Percentiles rank a stretch among this genome's conserved stretches.
These are phyloP conservation scores for Magallana angulata DNA, from an alignment of 1,140 invertebrate species.

Conservation along the genomic window DNA sequence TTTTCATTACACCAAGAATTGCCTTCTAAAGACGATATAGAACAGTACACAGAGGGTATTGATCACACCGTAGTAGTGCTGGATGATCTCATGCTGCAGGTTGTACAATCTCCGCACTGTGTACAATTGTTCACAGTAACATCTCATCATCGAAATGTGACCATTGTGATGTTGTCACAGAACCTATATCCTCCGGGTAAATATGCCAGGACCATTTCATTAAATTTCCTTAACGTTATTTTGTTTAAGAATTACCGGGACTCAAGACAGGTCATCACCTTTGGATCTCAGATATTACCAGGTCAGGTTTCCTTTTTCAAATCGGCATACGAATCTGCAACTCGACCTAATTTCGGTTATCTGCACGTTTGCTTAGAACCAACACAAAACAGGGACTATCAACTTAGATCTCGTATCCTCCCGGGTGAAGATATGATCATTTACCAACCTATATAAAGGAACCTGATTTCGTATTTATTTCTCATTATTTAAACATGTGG, in stretches of 20 bases:
- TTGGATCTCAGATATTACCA: conserved; percentile 55
- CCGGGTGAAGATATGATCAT: conserved; percentile 49
- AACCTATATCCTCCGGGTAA: conserved; percentile 49
- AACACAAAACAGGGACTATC: conserved; percentile 37
- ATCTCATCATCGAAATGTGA: conserved; percentile 38
- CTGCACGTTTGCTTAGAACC: conserved; percentile 47
- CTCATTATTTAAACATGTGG: conserved; percentile 39
- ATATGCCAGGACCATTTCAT: conserved; percentile 49
- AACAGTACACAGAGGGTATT: conserved; percentile 20
- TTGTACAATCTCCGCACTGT: conserved; percentile 20
- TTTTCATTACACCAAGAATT: conserved; percentile 45
- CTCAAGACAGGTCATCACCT: conserved; percentile 48
- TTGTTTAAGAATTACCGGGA: conserved; percentile 55
- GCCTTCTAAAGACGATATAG: conserved; percentile 40
- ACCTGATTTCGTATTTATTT: background rate
- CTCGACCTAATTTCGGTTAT: conserved; percentile 34
- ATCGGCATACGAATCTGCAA: conserved; percentile 19
- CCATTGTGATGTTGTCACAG: conserved; percentile 42
- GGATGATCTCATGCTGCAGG: conserved; percentile 39
- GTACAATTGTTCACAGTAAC: conserved; percentile 31
- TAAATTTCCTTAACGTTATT: conserved; percentile 51
- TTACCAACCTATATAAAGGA: conserved; percentile 45
- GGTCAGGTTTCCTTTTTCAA: background rate
- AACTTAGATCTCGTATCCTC: conserved; percentile 51
- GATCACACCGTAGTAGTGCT: conserved; percentile 6